Base-by-base conservation (phyloP, 23 tunicate species). In the Corella eumyota region DNA sequence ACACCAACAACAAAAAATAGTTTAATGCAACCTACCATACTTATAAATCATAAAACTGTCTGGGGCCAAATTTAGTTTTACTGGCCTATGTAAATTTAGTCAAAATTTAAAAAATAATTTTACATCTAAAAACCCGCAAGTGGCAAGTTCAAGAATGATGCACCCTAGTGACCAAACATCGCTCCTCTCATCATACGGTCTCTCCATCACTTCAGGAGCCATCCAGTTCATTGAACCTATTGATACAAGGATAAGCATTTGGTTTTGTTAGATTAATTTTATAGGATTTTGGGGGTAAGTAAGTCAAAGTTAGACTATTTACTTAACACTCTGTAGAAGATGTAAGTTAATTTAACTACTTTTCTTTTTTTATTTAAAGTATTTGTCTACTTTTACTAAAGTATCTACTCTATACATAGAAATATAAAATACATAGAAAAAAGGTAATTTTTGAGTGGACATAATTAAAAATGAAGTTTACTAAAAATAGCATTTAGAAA, bases 121-220 rank as follows among this genome's bases (percentile, higher is more conserved):
- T 55, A 69, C 69, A 67, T 93, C 99, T 44, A 93, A 52, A 28
- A 83, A 80, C 6, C 85, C 69, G 69, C 99, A 93, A 34, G 99
- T 84, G 6, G 95, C 99, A 32, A 93, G 61, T 58, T 93, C 99
- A 1, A 93, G 75, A 26, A 93, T 37, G 27, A 93, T 93, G 72
- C 99, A 93, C n/a, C 99, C 99, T 1, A 93, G 61, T 22, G 95
- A 84, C 99, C 99, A 93, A 22, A 93, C 95, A 66, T 93, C 99
- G 50, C 95, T 85, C 17, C 99, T 50, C 45, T 93, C 99, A 60
- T 93, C 99, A 57, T 93, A 93, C 35, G 99, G 99, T 25, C 99
- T 58, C 50, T 93, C 99, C 93, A 93, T 85, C 35, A 93, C 99
- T 62, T 93, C 99, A 26, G 99, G 99, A 28, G 99, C 99, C 99